phyloP scores from a whole-genome alignment of 2,888 invertebrate species.

The Pherbina coryleti region DNA sequence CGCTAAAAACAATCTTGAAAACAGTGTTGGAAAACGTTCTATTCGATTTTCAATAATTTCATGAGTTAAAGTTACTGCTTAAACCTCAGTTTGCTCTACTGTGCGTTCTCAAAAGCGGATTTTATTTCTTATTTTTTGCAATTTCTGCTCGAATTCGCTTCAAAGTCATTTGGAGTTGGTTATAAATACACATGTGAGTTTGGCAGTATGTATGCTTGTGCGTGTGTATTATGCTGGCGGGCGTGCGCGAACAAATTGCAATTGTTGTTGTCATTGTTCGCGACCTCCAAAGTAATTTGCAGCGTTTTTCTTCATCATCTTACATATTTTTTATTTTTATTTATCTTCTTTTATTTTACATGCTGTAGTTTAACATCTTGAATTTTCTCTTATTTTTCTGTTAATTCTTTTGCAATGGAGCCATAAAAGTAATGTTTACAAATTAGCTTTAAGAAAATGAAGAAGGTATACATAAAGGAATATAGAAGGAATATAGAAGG shows the following conservation, averaged over 20 bases:
- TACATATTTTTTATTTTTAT: background rate
- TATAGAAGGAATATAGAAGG: no score
- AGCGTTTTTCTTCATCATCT: conserved; percentile 35
- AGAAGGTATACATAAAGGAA: background rate
- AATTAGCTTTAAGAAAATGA: conserved; percentile 30
- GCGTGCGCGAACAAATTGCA: conserved; percentile 69
- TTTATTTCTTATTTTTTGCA: background rate
- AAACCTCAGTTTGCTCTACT: background rate
- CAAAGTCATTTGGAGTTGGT: background rate
- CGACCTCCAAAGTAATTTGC: conserved; percentile 55
- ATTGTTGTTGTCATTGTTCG: conserved; percentile 69
- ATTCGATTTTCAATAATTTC: background rate
- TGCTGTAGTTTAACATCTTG: conserved; percentile 3
- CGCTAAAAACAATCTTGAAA: background rate
- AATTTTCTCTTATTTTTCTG: background rate
- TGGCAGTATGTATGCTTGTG: background rate
- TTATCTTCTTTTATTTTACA: background rate
- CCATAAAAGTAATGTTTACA: conserved; percentile 30
- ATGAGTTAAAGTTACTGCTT: background rate
- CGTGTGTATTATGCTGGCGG: conserved; percentile 48
- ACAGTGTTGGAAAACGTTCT: background rate
- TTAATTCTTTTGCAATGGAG: conserved; percentile 2
- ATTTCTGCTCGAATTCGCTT: background rate
- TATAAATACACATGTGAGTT: background rate
- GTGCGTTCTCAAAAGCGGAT: no score